These are phyloP conservation scores for Aurelia sp. DNA, from an alignment of 30 jellyfish, hydroid and myxozoan genomes.

Conservation along the genomic window DNA sequence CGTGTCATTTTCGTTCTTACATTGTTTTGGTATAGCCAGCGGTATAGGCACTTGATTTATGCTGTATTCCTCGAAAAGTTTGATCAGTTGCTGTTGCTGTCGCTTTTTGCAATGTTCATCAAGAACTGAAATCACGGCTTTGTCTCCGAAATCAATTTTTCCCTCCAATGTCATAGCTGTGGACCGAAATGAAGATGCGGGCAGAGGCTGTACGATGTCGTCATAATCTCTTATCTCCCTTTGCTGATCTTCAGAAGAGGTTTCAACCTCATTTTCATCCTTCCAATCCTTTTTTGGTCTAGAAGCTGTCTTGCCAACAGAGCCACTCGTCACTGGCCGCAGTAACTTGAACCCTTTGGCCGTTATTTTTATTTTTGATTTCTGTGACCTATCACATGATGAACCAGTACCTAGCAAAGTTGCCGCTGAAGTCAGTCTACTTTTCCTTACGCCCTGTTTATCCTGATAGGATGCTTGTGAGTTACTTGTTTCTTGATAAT, in stretches of 20 bases:
- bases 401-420: constrained; percentile 1
- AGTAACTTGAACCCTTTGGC: neutral
- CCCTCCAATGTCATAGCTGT: constrained; percentile 30
- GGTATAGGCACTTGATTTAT: constrained; percentile 58
- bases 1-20: neutral
- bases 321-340: neutral
- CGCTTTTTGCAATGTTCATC: neutral
- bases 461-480: neutral
- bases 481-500: neutral
- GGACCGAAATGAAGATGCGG: constrained; percentile 23
- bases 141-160: constrained; percentile 12
- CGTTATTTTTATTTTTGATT: neutral
- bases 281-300: neutral
- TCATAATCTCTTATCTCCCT: constrained; percentile 25
- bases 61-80: constrained; percentile 44
- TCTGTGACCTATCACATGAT: neutral
- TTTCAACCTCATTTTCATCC: neutral
- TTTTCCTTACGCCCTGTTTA: too few species aligned
- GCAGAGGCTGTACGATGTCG: constrained; percentile 18
- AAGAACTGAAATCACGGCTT: neutral
- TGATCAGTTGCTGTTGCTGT: constrained; percentile 34
- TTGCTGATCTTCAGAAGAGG: neutral
- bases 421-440: neutral
- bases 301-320: neutral
- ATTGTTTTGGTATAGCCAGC: constrained; percentile 27